These are phyloP conservation scores for Dynastes hyllus DNA, from an alignment of 2,888 invertebrate genomes.

Conservation along the genomic window DNA sequence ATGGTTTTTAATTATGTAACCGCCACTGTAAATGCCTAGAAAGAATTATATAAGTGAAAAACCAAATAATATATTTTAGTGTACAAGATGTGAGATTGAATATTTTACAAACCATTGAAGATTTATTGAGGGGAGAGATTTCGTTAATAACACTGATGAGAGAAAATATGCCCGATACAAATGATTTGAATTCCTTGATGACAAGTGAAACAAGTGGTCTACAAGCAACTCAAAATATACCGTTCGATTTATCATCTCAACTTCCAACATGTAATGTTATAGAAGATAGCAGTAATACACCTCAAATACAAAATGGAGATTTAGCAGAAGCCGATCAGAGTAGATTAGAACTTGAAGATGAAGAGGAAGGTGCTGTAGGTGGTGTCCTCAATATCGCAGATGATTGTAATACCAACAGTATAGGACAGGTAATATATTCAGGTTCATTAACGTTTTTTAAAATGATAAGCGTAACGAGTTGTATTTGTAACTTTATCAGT, in stretches of 20 bases:
- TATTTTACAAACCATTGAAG: slow-evolving; percentile 64
- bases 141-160: slow-evolving; percentile 66
- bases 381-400: slow-evolving; percentile 62
- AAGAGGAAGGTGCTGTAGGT: slow-evolving; percentile 69
- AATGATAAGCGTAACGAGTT: slow-evolving; percentile 17
- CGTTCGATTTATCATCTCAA: slow-evolving; percentile 50
- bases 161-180: slow-evolving; percentile 63
- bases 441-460: slow-evolving; percentile 27
- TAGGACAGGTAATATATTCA: slow-evolving; percentile 54
- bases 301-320: slow-evolving; percentile 80
- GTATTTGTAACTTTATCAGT: slow-evolving; percentile 28
- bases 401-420: slow-evolving; percentile 50
- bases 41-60: too few relatives aligned
- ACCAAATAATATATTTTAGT: slow-evolving; percentile 57
- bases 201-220: slow-evolving; percentile 12
- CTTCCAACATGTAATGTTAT: slow-evolving; percentile 15
- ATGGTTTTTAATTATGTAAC: too few relatives aligned
- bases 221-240: slow-evolving; percentile 37
- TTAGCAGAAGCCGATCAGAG: slow-evolving; percentile 88
- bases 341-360: slow-evolving; percentile 70
- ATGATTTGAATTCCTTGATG: slow-evolving; percentile 51
- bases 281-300: slow-evolving; percentile 41
- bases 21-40: too few relatives aligned
- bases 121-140: slow-evolving; percentile 65
- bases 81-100: slow-evolving; percentile 64